Evolutionary conservation across 2,888 invertebrate genomes (phyloP).

Genomic region (Sesamia inferens): DNA sequence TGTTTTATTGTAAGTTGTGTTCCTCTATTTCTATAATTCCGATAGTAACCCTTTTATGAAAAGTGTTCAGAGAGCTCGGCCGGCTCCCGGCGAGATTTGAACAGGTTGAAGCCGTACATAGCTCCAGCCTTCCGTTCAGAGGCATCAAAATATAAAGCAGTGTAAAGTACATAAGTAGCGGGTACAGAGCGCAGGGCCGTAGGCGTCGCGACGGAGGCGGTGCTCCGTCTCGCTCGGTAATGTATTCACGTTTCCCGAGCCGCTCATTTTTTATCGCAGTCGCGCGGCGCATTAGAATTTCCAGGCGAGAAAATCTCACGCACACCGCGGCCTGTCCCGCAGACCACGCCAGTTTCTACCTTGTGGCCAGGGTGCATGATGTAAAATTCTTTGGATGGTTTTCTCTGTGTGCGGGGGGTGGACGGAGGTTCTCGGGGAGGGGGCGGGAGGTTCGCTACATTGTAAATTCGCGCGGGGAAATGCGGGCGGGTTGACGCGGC

Average conservation of each 20-base stretch:
- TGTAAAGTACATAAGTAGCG: constrained; percentile 77
- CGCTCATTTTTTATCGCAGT: constrained; percentile 90
- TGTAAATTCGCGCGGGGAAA: constrained; percentile 84
- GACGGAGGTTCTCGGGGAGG: constrained; percentile 64
- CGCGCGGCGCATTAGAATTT: constrained; percentile 89
- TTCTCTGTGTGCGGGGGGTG: constrained; percentile 52
- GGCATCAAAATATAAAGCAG: constrained; percentile 83
- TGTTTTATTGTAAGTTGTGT: constrained; percentile 36
- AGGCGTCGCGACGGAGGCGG: constrained; percentile 67
- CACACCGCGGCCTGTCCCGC: constrained; percentile 70
- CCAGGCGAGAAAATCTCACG: constrained; percentile 89
- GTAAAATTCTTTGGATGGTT: constrained; percentile 28
- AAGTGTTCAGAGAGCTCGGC: constrained; percentile 9
- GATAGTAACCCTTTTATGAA: constrained; percentile 41
- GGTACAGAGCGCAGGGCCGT: constrained; percentile 36
- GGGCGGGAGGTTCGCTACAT: constrained; percentile 77
- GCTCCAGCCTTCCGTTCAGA: constrained; percentile 78
- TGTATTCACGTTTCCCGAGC: constrained; percentile 88
- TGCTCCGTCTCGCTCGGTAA: constrained; percentile 83
- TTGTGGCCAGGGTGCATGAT: constrained; percentile 20
- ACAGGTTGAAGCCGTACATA: constrained; percentile 74
- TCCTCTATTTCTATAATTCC: constrained; percentile 27
- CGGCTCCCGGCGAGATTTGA: constrained; percentile 68
- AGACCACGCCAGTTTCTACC: constrained; percentile 28
- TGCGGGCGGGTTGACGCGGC: constrained; percentile 57